Evolutionary conservation across 2,113 vertebrate species (phyloP), one percentile per base, ranked within the genome.

Genomic region (Menura novaehollandiae): DNA sequence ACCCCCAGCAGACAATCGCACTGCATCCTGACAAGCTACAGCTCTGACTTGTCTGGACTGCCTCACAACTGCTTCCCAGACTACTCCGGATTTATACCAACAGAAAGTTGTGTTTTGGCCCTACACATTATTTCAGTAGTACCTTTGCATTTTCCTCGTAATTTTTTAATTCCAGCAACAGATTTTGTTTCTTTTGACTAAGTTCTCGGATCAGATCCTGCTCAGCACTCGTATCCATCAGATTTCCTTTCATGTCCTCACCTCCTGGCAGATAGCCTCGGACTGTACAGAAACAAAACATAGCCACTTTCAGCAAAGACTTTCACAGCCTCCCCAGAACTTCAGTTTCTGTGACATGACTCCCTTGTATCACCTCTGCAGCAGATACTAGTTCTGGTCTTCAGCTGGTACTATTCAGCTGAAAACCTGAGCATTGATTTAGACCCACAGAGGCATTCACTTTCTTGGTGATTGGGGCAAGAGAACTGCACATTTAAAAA

Each of bases 91-190:
- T 88, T 88, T 73, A 67, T 7, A 52, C 35, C 55, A 47, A 56
- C 1, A 41, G 6, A 8, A 76, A 88, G 59, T n/a, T 52, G 55
- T 37, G 39, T 21, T 66, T 75, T 16, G 23, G 66, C 51, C 37
- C 30, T 37, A 24, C 19, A 11, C 7, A 5, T 28, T 39, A 16
- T 49, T 24, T 6, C 77, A 81, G 41, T 14, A 82, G 20, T 91
- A 99, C 99, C 99, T 99, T 99, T 63, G 98, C 88, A 5, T 98
- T 99, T 92, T 99, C 99, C 81, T 99, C 98, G 32, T 99, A 99
- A 98, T 99, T 99, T 53, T 98, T 98, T 35, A 99, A 98, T 92
- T 99, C 99, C 60, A 99, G 97, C 89, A 99, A 92, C 44, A 99
- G 98, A 83, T 99, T 99, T 96, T 99, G 99, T 94, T 98, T 99